Evolutionary conservation across 30 jellyfish, hydroid and myxozoan species (phyloP).

Genomic region (Pseudorhiza aurosa): DNA sequence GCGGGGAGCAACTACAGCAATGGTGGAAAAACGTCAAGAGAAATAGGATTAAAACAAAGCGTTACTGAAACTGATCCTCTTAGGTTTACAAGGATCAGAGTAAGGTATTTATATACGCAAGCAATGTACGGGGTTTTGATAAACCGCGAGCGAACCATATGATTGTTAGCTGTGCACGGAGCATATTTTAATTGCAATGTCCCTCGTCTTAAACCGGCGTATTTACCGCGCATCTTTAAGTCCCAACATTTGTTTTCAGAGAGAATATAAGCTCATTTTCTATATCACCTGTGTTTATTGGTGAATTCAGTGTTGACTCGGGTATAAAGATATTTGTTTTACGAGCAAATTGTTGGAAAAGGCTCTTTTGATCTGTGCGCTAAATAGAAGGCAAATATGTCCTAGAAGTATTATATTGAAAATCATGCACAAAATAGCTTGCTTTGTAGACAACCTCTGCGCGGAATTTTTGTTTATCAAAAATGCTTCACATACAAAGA

Average conservation of each 20-base stretch:
- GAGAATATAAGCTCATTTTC: not conserved
- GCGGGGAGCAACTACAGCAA: too few relatives aligned
- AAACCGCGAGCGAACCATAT: not conserved
- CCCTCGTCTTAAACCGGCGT: not conserved
- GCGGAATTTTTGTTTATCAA: too few relatives aligned
- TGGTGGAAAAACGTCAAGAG: too few relatives aligned
- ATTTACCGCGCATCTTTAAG: not conserved
- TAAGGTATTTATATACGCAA: not conserved
- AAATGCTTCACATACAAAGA: too few relatives aligned
- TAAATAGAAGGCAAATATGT: too few relatives aligned
- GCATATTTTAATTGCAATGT: not conserved
- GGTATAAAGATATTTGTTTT: too few relatives aligned
- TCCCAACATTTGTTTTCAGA: not conserved
- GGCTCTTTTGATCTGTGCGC: too few relatives aligned
- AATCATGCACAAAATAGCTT: too few relatives aligned
- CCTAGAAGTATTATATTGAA: too few relatives aligned
- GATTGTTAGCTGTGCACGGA: not conserved
- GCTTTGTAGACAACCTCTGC: too few relatives aligned
- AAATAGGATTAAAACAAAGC: not conserved
- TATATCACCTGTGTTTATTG: constrained; percentile 3
- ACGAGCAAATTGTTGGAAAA: too few relatives aligned
- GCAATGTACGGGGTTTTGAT: not conserved
- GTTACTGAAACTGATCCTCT: not conserved
- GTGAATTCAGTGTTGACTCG: too few relatives aligned
- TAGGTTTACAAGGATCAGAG: not conserved